Evolutionary conservation across 1,140 invertebrate species (phyloP).

Genomic region (Olivierus martensii): DNA sequence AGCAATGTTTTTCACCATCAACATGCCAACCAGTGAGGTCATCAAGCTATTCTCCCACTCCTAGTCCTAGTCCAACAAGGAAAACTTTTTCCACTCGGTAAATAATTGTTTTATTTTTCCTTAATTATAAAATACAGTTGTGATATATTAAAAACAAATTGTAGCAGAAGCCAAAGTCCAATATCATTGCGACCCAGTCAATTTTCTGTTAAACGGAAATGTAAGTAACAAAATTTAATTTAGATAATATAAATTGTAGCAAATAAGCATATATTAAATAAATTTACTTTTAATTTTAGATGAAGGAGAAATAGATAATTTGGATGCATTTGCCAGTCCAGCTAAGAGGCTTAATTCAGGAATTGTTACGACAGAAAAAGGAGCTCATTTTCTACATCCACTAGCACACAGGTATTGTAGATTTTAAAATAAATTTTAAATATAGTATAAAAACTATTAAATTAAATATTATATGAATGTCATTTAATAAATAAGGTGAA

Average conservation of each 20-base stretch:
- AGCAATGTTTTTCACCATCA: conserved; percentile 48
- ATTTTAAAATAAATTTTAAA: too few relatives aligned
- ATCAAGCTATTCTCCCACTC: conserved; percentile 46
- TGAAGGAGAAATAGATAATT: background rate
- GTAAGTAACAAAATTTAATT: conserved; percentile 35
- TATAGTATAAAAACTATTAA: too few relatives aligned
- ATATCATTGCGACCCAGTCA: conserved; percentile 61
- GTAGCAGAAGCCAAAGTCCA: conserved; percentile 55
- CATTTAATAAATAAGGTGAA: too few relatives aligned
- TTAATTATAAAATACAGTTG: background rate
- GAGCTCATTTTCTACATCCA: background rate
- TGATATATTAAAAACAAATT: conserved; percentile 2
- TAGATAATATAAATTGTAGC: too few relatives aligned
- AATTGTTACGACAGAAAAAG: background rate
- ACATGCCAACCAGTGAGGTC: conserved; percentile 40
- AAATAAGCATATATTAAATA: too few relatives aligned
- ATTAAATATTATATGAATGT: too few relatives aligned
- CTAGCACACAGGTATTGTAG: background rate
- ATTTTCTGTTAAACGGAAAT: conserved; percentile 60
- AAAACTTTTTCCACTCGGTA: conserved; percentile 52
- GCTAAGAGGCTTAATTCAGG: background rate
- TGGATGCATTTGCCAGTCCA: background rate
- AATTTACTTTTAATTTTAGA: background rate
- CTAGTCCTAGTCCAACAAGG: conserved; percentile 56
- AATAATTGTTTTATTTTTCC: conserved; percentile 20